Percentiles rank a stretch among this genome's conserved stretches.
Evolutionary conservation across 1,140 invertebrate species (phyloP).

Genomic region (Leptinotarsa lineolata): DNA sequence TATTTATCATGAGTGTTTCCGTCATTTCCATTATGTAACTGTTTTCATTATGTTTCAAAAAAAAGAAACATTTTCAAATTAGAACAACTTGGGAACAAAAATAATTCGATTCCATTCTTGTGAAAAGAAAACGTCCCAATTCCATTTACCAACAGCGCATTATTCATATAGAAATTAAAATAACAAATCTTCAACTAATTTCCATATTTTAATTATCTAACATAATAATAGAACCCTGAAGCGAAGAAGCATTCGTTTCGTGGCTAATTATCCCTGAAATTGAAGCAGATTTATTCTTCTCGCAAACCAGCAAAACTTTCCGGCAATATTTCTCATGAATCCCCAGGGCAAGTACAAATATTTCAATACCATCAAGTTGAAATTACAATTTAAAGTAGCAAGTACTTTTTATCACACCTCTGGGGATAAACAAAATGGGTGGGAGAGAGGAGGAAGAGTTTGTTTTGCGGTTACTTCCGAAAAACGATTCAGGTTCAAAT

Average conservation of each 20-base stretch:
- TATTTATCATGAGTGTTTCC: no score
- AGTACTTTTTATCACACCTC: neutral
- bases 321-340: slow-evolving; percentile 3
- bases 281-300: slow-evolving; percentile 8
- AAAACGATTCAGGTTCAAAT: neutral
- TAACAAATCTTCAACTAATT: neutral
- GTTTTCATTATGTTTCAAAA: neutral
- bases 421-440: neutral
- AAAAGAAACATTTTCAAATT: neutral
- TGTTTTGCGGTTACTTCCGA: neutral
- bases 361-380: slow-evolving; percentile 3
- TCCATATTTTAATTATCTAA: slow-evolving; percentile 4
- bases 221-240: neutral
- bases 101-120: no score
- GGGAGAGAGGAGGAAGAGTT: neutral
- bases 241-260: slow-evolving; percentile 5
- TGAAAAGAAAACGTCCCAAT: no score
- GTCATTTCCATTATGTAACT: no score
- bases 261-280: slow-evolving; percentile 3
- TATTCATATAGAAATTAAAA: neutral
- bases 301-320: slow-evolving; percentile 1
- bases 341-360: neutral
- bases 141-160: no score
- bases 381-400: slow-evolving; percentile 4
- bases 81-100: neutral